Evolutionary conservation across 2,797 vertebrate genomes (phyloP).

Genomic region (Hirundo rustica): DNA sequence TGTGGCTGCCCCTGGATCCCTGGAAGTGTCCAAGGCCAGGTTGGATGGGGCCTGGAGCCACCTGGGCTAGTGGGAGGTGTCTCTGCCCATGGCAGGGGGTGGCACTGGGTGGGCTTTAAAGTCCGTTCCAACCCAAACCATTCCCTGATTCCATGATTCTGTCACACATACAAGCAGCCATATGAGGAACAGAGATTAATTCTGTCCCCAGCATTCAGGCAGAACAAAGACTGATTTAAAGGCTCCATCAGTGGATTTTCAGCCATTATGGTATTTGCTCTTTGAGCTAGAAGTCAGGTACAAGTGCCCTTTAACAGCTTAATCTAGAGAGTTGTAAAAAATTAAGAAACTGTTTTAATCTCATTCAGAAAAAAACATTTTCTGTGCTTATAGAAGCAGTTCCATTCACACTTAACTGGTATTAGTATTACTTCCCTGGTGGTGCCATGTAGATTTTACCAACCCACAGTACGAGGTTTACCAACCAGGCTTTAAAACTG

Average conservation of each 20-base stretch:
- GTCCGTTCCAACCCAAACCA: not conserved
- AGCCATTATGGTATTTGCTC: not conserved
- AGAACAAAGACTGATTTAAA: not conserved
- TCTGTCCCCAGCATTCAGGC: not conserved
- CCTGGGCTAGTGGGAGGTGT: rapidly evolving
- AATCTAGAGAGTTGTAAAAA: not conserved
- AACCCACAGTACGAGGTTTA: not conserved
- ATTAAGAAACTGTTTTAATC: not conserved
- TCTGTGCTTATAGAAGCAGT: not conserved
- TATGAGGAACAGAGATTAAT: not conserved
- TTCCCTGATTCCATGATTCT: not conserved
- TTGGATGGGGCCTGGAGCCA: rapidly evolving
- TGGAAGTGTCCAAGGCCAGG: not conserved
- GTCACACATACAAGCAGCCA: not conserved
- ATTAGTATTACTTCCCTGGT: not conserved
- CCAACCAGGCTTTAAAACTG: not conserved
- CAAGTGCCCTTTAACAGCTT: not conserved
- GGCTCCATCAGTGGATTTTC: not conserved
- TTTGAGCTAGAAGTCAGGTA: not conserved
- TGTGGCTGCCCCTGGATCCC: not conserved
- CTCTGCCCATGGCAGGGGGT: not conserved
- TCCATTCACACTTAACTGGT: not conserved
- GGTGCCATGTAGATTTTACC: not conserved
- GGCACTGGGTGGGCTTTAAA: rapidly evolving
- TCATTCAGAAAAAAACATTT: not conserved